Conservation (phyloP, 2,888 invertebrate genomes). For the Ramazzottius varieornatus region DNA sequence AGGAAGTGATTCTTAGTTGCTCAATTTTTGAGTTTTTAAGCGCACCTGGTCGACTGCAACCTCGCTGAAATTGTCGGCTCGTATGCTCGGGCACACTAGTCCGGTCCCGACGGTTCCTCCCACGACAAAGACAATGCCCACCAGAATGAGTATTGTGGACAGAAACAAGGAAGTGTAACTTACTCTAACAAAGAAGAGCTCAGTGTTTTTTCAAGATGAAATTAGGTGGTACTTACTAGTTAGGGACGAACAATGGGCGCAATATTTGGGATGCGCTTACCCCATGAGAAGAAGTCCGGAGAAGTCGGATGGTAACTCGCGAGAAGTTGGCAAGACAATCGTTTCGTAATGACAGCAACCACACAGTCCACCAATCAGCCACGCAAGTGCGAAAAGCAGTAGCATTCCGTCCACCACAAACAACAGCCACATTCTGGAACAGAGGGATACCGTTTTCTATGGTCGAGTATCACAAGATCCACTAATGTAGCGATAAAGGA, state of each 20-base stretch:
- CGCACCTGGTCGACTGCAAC: not conserved
- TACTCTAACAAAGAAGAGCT: not conserved
- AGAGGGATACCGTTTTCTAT: too few relatives aligned
- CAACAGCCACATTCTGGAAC: too few relatives aligned
- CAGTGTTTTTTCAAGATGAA: too few relatives aligned
- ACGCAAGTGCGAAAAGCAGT: too few relatives aligned
- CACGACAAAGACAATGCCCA: not conserved
- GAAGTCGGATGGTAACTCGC: not conserved
- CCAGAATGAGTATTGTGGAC: not conserved
- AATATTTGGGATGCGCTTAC: not conserved
- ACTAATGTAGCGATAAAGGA: too few relatives aligned
- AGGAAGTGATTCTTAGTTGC: not conserved
- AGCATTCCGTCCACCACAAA: too few relatives aligned
- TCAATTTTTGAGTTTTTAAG: not conserved
- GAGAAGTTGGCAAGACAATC: not conserved
- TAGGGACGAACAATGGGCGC: too few relatives aligned
- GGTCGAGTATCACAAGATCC: too few relatives aligned
- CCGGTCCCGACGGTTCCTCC: not conserved
- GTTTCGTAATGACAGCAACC: not conserved
- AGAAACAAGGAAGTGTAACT: not conserved
- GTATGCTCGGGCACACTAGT: not conserved
- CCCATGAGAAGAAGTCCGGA: not conserved
- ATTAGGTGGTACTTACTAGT: too few relatives aligned
- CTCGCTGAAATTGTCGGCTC: not conserved
- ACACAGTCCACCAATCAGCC: too few relatives aligned